Percentiles rank a stretch among this genome's conserved stretches.
These are phyloP conservation scores for Synaphobranchus kaupii DNA, from an alignment of 2,797 vertebrate species.

Conservation along the genomic window DNA sequence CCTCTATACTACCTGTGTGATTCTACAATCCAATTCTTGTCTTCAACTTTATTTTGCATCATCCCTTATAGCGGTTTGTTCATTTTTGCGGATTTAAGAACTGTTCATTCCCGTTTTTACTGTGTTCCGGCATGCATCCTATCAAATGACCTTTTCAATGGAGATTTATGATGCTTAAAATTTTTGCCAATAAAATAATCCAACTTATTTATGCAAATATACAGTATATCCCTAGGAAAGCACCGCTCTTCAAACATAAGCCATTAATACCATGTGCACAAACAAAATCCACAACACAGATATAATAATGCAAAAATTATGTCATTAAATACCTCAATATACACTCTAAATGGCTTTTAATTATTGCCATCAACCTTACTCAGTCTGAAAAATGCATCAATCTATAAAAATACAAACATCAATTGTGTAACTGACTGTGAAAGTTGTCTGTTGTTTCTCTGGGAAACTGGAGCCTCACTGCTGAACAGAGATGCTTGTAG, in stretches of 20 bases:
- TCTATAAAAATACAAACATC: not conserved
- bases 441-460: not conserved
- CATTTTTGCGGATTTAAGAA: not conserved
- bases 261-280: no score
- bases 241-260: not conserved
- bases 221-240: not conserved
- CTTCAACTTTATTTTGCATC: not conserved
- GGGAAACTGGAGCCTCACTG: no score
- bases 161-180: not conserved
- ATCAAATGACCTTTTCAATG: not conserved
- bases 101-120: no score
- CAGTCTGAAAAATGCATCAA: not conserved
- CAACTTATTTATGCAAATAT: not conserved
- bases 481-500: not conserved
- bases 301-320: not conserved
- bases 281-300: not conserved
- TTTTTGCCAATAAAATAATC: not conserved
- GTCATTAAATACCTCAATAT: not conserved
- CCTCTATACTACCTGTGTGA: not conserved
- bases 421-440: no score
- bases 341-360: not conserved
- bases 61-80: not conserved
- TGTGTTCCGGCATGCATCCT: no score
- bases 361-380: no score
- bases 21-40: not conserved